Evolutionary conservation across 2,888 invertebrate species (phyloP).

Genomic region (Ethmia dodecea): DNA sequence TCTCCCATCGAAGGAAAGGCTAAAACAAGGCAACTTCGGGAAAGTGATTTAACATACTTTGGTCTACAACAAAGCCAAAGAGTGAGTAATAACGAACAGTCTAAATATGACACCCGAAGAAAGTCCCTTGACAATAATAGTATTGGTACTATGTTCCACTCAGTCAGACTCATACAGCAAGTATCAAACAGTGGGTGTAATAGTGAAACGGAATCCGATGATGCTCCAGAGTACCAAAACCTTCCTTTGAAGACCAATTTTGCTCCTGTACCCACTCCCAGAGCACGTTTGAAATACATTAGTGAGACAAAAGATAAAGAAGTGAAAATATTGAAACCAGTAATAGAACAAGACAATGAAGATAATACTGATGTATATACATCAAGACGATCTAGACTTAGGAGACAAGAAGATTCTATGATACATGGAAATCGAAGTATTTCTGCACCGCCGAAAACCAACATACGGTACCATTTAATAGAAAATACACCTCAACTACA

Average conservation of each 20-base stretch:
- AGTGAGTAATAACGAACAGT: slow-evolving; percentile 9
- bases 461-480: slow-evolving; percentile 23
- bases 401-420: slow-evolving; percentile 33
- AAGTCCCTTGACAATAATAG: slow-evolving; percentile 14
- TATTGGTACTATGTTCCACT: slow-evolving; percentile 51
- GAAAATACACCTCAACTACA: slow-evolving; percentile 23
- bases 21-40: slow-evolving; percentile 70
- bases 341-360: slow-evolving; percentile 44
- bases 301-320: slow-evolving; percentile 35
- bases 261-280: slow-evolving; percentile 52
- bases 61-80: slow-evolving; percentile 48
- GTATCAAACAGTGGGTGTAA: slow-evolving; percentile 60
- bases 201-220: slow-evolving; percentile 65
- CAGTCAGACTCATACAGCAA: slow-evolving; percentile 59
- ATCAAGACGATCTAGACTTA: slow-evolving; percentile 37
- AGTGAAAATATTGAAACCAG: slow-evolving; percentile 44
- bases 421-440: slow-evolving; percentile 40
- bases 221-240: slow-evolving; percentile 60
- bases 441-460: slow-evolving; percentile 54
- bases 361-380: slow-evolving; percentile 22
- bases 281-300: slow-evolving; percentile 48
- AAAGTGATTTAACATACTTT: slow-evolving; percentile 79
- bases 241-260: slow-evolving; percentile 43
- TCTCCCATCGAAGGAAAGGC: slow-evolving; percentile 40
- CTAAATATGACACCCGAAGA: slow-evolving; percentile 3